Percentiles rank a stretch among this genome's conserved stretches.
phyloP scores from a whole-genome alignment of 2,797 vertebrate genomes.

The Sebastes kiyomatsui region DNA sequence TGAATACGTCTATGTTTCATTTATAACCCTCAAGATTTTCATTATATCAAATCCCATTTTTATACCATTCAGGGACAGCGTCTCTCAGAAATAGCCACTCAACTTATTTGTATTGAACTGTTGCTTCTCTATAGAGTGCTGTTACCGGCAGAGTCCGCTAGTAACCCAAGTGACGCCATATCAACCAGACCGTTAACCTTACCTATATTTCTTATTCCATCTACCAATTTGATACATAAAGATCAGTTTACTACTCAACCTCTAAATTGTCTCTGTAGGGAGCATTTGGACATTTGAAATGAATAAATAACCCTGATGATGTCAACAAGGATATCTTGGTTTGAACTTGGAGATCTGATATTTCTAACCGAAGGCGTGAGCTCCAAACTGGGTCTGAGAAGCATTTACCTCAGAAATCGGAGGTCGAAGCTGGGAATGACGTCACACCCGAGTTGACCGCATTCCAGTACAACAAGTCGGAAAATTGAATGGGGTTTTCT shows the following conservation, averaged over 20 bases:
- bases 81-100: neutral
- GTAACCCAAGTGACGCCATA: neutral
- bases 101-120: neutral
- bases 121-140: neutral
- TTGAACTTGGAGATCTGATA: neutral
- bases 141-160: too few relatives aligned
- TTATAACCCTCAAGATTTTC: neutral
- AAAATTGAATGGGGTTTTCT: neutral
- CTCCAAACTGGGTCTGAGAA: neutral
- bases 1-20: neutral
- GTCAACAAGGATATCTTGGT: neutral
- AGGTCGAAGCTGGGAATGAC: neutral
- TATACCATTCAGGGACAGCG: neutral
- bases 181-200: neutral
- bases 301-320: neutral
- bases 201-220: neutral
- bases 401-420: neutral
- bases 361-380: neutral
- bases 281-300: neutral
- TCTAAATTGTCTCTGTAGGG: neutral
- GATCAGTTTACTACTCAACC: neutral
- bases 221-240: neutral
- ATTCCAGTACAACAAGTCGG: neutral
- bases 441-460: neutral
- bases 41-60: neutral